These are phyloP conservation scores for Acronicta psi DNA, from an alignment of 2,888 invertebrate genomes.

Conservation along the genomic window DNA sequence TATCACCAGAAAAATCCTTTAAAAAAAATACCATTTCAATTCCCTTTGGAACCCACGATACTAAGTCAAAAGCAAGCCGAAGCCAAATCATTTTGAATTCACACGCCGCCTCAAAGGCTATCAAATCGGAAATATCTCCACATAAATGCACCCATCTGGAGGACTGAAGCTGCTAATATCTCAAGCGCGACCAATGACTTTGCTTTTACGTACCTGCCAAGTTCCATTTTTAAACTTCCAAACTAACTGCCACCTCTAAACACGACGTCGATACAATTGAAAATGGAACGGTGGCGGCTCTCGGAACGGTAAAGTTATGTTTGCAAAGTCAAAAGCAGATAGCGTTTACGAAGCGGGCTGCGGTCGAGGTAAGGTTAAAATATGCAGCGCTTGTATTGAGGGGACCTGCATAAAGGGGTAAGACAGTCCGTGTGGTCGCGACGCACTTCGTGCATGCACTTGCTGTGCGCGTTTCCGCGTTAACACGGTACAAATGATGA, in stretches of 20 bases:
- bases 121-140: conserved; percentile 82
- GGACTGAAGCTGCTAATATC: conserved; percentile 83
- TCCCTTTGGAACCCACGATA: conserved; percentile 43
- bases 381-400: conserved; percentile 87
- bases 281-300: conserved; percentile 38
- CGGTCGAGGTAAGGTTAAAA: conserved; percentile 83
- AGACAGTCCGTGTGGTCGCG: conserved; percentile 80
- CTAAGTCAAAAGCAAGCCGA: conserved; percentile 53
- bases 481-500: conserved; percentile 22
- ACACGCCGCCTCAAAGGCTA: conserved; percentile 77
- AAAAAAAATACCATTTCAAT: conserved; percentile 35
- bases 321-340: conserved; percentile 77
- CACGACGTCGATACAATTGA: conserved; percentile 42
- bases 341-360: conserved; percentile 82
- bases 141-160: conserved; percentile 83
- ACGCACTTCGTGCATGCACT: conserved; percentile 73
- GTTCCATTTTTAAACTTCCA: conserved; percentile 29
- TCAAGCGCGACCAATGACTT: conserved; percentile 81
- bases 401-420: conserved; percentile 84
- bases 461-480: conserved; percentile 58
- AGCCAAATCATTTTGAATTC: conserved; percentile 57
- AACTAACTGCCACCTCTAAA: conserved; percentile 34
- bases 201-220: conserved; percentile 76
- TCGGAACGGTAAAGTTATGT: conserved; percentile 47
- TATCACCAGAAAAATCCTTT: conserved; percentile 19